phyloP scores from a whole-genome alignment of 2,113 vertebrate species.

The Brachypodius melanocephalos region DNA sequence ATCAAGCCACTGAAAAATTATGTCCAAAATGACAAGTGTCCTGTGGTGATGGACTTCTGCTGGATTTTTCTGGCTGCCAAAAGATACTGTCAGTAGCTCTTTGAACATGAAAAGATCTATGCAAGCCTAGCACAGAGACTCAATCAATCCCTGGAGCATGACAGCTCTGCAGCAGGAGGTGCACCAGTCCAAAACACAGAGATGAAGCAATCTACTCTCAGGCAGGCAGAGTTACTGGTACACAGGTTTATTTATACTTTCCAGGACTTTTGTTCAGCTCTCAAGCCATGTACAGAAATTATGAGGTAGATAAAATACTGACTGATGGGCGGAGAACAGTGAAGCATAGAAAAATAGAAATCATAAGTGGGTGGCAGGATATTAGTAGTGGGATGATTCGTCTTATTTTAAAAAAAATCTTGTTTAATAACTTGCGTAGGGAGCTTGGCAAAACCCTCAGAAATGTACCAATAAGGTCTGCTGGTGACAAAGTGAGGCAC shows the following conservation, averaged over 20 bases:
- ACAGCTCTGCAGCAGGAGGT: constrained; percentile 9
- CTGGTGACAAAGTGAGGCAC: not conserved
- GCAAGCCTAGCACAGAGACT: not conserved
- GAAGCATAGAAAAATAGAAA: not conserved
- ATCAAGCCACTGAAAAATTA: not conserved
- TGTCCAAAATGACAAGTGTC: not conserved
- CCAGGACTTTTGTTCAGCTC: not conserved
- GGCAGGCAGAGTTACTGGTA: not conserved
- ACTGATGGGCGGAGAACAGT: not conserved
- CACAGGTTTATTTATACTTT: not conserved
- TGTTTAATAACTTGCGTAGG: not conserved
- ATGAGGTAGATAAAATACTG: not conserved
- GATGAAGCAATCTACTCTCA: not conserved
- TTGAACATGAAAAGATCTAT: not conserved
- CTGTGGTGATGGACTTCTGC: not conserved
- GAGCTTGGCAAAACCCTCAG: not conserved
- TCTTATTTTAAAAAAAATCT: not conserved
- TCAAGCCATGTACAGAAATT: not conserved
- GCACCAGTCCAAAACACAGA: not conserved
- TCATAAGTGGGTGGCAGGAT: not conserved
- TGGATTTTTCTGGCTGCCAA: constrained; percentile 6
- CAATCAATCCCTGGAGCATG: not conserved
- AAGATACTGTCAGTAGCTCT: not conserved
- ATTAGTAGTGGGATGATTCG: not conserved
- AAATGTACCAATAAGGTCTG: not conserved